Percentiles rank a stretch among this genome's conserved stretches.
Evolutionary conservation across 1,140 invertebrate species (phyloP).

Genomic region (Trachymyrmex septentrionalis): DNA sequence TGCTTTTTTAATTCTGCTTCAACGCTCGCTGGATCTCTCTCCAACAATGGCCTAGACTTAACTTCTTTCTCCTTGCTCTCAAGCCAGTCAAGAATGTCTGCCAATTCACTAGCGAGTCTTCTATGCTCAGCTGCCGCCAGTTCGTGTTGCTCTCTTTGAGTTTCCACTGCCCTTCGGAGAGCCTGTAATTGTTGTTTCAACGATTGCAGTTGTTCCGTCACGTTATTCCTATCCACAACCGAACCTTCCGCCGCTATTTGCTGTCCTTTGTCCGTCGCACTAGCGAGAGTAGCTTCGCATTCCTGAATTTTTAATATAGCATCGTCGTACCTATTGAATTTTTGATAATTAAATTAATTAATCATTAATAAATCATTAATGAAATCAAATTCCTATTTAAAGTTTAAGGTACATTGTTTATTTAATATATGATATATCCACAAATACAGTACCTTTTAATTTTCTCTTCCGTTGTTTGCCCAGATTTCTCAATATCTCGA

Average conservation of each 20-base stretch:
- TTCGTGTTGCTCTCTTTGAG: constrained; percentile 94
- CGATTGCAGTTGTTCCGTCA: constrained; percentile 95
- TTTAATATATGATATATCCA: background rate
- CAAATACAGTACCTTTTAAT: constrained; percentile 88
- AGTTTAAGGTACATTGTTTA: background rate
- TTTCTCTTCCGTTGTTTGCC: constrained; percentile 93
- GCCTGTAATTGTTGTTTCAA: constrained; percentile 94
- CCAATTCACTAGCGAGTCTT: constrained; percentile 93
- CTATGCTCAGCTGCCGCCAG: constrained; percentile 94
- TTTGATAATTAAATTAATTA: background rate
- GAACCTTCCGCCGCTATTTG: constrained; percentile 96
- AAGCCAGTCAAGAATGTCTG: constrained; percentile 93
- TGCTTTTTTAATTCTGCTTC: constrained; percentile 94
- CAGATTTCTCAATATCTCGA: constrained; percentile 92
- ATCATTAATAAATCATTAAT: background rate
- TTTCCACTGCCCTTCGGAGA: constrained; percentile 93
- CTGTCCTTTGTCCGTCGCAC: constrained; percentile 96
- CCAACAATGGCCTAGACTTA: constrained; percentile 93
- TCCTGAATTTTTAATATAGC: constrained; percentile 94
- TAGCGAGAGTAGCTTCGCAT: constrained; percentile 94
- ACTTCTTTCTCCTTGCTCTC: constrained; percentile 94
- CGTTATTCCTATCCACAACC: constrained; percentile 93
- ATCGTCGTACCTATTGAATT: constrained; percentile 91
- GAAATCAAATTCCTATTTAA: background rate
- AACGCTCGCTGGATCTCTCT: constrained; percentile 92